Percentiles rank a stretch among this genome's conserved stretches.
Conservation (phyloP, 2,113 vertebrate genomes). For the Empidonax alnorum region DNA sequence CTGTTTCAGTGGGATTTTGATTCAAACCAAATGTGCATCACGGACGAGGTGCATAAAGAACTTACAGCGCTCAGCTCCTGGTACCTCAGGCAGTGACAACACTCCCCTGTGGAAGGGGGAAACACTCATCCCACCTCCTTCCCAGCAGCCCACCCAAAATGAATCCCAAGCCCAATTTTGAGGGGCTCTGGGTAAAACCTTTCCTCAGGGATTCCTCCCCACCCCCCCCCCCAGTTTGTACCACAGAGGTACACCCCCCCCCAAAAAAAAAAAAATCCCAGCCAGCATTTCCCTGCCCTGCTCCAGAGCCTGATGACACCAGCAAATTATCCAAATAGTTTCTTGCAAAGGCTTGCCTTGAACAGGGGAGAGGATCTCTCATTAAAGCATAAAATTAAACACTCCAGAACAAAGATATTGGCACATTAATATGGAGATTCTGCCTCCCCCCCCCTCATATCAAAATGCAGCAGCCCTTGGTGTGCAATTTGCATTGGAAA, state of each 20-base stretch:
- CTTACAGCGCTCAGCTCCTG: background rate
- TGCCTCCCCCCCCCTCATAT: background rate
- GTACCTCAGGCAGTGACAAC: background rate
- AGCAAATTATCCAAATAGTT: background rate
- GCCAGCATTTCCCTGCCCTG: background rate
- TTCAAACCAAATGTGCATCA: constrained; percentile 29
- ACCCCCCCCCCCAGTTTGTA: background rate
- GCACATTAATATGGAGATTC: constrained; percentile 50
- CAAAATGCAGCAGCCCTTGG: constrained; percentile 8
- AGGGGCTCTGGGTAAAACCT: background rate
- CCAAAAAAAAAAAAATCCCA: no score
- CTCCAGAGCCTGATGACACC: background rate
- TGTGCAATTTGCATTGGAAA: constrained; percentile 61
- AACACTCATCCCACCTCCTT: no score
- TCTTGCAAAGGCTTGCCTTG: constrained; percentile 37
- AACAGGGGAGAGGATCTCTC: constrained; percentile 21
- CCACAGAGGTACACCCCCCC: background rate
- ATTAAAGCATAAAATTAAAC: constrained; percentile 35
- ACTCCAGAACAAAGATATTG: constrained; percentile 36
- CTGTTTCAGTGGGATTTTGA: background rate
- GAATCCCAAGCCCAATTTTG: background rate
- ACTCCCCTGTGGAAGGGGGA: background rate
- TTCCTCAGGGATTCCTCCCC: background rate
- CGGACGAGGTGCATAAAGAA: background rate
- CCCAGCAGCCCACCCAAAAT: background rate